Conservation (phyloP, 2,797 vertebrate species). For the Coregonus suidteri region DNA sequence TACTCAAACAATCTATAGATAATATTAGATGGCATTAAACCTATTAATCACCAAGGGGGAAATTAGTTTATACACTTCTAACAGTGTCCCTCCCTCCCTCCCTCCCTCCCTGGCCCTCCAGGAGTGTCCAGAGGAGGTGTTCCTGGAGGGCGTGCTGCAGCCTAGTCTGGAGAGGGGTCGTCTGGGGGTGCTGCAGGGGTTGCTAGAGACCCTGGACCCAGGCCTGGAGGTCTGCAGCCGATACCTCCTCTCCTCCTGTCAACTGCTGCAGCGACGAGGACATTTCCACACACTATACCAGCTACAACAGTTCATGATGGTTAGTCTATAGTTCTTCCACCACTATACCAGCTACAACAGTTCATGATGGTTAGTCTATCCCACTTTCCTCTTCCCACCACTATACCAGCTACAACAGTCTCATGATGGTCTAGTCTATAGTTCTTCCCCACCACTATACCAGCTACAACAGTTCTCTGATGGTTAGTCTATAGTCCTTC, state of each 20-base stretch:
- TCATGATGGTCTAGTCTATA: slow-evolving; percentile 89
- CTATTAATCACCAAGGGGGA: no score
- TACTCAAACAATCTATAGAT: no score
- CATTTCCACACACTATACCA: slow-evolving; percentile 93
- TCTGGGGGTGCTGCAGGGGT: slow-evolving; percentile 84
- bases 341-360: slow-evolving; percentile 93
- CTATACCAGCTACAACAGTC: slow-evolving; percentile 95
- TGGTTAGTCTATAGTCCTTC: no score
- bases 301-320: slow-evolving; percentile 97
- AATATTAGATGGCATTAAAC: no score
- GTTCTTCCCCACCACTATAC: no score
- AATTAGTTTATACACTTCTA: no score
- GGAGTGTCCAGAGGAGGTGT: slow-evolving; percentile 92
- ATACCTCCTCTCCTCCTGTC: slow-evolving; percentile 93
- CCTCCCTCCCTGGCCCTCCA: slow-evolving; percentile 46
- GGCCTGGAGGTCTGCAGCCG: slow-evolving; percentile 86
- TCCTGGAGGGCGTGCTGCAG: slow-evolving; percentile 90
- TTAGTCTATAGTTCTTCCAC: slow-evolving; percentile 74
- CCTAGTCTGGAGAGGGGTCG: slow-evolving; percentile 87
- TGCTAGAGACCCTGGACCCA: slow-evolving; percentile 87
- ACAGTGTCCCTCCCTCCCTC: no score
- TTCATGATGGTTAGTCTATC: slow-evolving; percentile 90
- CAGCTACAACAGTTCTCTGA: no score
- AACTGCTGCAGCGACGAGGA: slow-evolving; percentile 88
- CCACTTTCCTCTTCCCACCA: slow-evolving; percentile 84